A percentile compares a stretch with the other conserved stretches of the same genome.
Conservation (phyloP, 2,888 invertebrate genomes). For the Seladonia tumulorum region DNA sequence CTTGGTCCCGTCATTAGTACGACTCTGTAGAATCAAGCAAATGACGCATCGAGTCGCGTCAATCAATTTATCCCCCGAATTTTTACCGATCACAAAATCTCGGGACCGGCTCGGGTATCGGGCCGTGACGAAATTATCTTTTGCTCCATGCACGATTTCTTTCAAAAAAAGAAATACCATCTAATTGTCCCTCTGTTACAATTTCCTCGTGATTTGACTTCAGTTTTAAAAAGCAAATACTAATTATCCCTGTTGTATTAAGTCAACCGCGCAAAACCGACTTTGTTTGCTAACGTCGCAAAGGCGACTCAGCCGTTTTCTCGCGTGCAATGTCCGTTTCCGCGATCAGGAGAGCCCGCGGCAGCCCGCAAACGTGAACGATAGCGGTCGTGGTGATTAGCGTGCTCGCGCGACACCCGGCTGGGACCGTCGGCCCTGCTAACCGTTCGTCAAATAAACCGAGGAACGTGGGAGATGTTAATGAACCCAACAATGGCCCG, state of each 20-base stretch:
- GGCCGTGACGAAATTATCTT: no score
- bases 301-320: background rate
- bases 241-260: no score
- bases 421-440: slow-evolving; percentile 53
- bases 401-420: slow-evolving; percentile 40
- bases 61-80: background rate
- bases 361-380: slow-evolving; percentile 44
- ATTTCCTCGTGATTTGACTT: no score
- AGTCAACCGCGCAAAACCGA: no score
- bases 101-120: no score
- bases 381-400: slow-evolving; percentile 65
- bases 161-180: no score
- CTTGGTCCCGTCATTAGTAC: slow-evolving; percentile 7
- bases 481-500: slow-evolving; percentile 61
- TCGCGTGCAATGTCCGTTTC: background rate
- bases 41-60: background rate
- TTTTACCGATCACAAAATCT: background rate
- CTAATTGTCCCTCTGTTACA: no score
- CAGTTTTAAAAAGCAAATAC: no score
- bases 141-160: no score
- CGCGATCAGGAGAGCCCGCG: background rate
- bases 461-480: slow-evolving; percentile 55
- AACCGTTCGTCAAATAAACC: slow-evolving; percentile 68
- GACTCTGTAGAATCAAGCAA: slow-evolving; percentile 3
- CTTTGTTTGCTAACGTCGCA: background rate